These are phyloP conservation scores for Propsilocerus akamusi DNA, from an alignment of 1,140 invertebrate species.

Conservation along the genomic window DNA sequence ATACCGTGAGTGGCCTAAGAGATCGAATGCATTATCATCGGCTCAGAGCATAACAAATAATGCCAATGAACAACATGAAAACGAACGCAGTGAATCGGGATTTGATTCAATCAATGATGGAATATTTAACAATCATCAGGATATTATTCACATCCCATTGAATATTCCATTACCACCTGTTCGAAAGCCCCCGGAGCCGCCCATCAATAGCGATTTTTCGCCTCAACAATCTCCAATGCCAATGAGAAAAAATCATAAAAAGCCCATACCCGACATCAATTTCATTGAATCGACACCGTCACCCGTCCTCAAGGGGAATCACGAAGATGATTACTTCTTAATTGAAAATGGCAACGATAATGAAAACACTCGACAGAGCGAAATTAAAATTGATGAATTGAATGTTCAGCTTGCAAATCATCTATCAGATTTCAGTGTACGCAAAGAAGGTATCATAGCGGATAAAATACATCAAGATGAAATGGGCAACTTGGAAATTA, in stretches of 20 bases:
- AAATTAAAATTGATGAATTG: slow-evolving; percentile 4
- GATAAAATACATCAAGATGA: not conserved
- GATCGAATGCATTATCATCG: not conserved
- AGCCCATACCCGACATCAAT: slow-evolving; percentile 1
- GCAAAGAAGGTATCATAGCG: not conserved
- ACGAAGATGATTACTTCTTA: not conserved
- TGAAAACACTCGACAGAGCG: not conserved
- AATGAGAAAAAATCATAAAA: not conserved
- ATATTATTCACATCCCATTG: not conserved
- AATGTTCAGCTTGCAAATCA: not conserved
- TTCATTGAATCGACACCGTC: not conserved
- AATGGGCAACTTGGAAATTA: not conserved
- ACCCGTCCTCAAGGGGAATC: not conserved
- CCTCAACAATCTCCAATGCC: not conserved
- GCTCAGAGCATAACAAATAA: not conserved
- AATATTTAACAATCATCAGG: not conserved
- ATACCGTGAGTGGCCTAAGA: not conserved
- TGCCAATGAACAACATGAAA: not conserved
- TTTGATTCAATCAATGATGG: slow-evolving; percentile 2
- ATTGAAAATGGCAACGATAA: not conserved
- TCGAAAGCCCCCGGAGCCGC: not conserved
- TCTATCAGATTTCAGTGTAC: not conserved
- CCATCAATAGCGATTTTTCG: not conserved
- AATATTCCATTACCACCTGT: not conserved
- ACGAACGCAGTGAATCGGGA: not conserved